phyloP scores from a whole-genome alignment of 2,113 vertebrate genomes.

The Malurus cyaneus region DNA sequence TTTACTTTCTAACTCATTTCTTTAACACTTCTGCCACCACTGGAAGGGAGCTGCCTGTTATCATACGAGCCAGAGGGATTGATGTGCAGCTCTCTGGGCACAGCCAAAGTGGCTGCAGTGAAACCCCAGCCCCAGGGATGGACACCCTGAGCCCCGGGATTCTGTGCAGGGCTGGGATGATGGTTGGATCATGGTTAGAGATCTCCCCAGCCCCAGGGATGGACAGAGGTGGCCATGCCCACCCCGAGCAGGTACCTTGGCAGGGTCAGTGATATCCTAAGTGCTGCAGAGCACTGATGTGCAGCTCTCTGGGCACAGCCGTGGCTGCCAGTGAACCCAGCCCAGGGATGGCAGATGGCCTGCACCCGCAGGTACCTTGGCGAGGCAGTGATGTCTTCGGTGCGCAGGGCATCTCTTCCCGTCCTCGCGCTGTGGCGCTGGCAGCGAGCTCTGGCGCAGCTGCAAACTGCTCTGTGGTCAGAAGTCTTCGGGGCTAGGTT shows the following conservation, averaged over 20 bases:
- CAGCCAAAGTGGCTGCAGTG: background rate
- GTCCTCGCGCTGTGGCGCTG: constrained; percentile 75
- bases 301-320: background rate
- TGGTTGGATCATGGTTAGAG: too few species aligned
- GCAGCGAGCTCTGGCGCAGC: constrained; percentile 87
- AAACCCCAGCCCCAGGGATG: too few species aligned
- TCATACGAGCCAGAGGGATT: rapidly evolving
- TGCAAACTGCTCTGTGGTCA: constrained; percentile 92
- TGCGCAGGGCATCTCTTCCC: constrained; percentile 86
- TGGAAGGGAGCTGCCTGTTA: too few species aligned
- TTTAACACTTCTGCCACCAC: too few species aligned
- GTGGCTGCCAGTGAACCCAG: background rate
- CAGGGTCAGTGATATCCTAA: background rate
- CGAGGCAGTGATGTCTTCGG: constrained; percentile 91
- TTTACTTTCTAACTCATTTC: too few species aligned
- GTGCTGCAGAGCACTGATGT: background rate
- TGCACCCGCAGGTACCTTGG: constrained; percentile 75
- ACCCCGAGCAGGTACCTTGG: background rate
- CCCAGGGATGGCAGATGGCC: background rate
- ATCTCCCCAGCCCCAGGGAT: background rate
- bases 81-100: rapidly evolving
- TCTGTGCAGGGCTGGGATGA: too few species aligned
- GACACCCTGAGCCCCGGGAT: too few species aligned
- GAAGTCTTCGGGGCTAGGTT: constrained; percentile 92
- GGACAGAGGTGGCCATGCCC: background rate